Evolutionary conservation across 2,888 invertebrate genomes (phyloP).

Genomic region (Acronicta alni): DNA sequence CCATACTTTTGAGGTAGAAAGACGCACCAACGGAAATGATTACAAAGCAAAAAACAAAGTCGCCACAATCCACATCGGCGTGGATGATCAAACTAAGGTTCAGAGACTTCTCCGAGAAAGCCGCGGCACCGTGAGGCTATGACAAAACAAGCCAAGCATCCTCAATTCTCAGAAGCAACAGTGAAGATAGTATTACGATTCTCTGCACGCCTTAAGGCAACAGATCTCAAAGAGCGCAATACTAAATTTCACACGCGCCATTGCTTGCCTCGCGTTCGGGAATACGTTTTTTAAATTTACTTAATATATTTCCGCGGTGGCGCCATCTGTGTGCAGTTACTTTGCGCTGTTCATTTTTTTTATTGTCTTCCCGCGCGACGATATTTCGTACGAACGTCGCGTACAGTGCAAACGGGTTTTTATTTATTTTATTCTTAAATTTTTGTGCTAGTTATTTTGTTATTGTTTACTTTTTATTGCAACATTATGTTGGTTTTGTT

Average conservation of each 20-base stretch:
- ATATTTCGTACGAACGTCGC: constrained; percentile 55
- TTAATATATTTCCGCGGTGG: constrained; percentile 81
- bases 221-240: constrained; percentile 67
- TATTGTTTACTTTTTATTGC: constrained; percentile 22
- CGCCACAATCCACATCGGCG: background rate
- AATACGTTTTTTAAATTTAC: constrained; percentile 81
- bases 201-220: constrained; percentile 49
- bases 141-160: constrained; percentile 23
- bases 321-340: constrained; percentile 78
- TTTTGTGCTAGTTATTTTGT: constrained; percentile 36
- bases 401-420: constrained; percentile 49
- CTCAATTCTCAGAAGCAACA: constrained; percentile 14
- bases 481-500: constrained; percentile 11
- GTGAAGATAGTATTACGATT: constrained; percentile 39
- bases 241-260: constrained; percentile 83
- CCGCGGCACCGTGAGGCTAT: constrained; percentile 5
- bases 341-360: constrained; percentile 63
- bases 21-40: no score
- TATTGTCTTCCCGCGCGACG: constrained; percentile 54
- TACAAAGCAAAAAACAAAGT: no score
- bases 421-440: constrained; percentile 54
- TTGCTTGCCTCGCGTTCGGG: constrained; percentile 68
- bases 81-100: background rate
- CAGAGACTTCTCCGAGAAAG: background rate
- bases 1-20: no score